Evolutionary conservation across 2,888 invertebrate genomes (phyloP), one percentile per base, ranked within the genome.

Genomic region (Cryptophagus acutangulus): DNA sequence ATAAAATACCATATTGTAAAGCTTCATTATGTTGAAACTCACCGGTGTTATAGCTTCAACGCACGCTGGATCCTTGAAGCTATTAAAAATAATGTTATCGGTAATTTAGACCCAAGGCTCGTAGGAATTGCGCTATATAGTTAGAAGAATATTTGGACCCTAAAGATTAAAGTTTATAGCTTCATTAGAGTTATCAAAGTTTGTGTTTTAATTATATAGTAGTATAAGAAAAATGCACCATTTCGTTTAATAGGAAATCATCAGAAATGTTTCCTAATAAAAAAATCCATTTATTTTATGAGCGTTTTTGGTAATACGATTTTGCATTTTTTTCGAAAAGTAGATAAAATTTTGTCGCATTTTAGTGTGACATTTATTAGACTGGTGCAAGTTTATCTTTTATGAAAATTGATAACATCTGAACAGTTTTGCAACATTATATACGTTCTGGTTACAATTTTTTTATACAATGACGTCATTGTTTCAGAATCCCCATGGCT

Each of bases 11-110:
- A 20, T 20, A 20, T 20, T 20, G 24, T n/a, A 8, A n/a, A 20
- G 24, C 24, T n/a, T 20, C 24, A 20, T 20, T 20, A 20, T 20
- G 24, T 20, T 20, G 24, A 20, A 20, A 6, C 24, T 6, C 24
- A 20, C n/a, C 24, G 24, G 24, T 20, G 24, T 20, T 20, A 20
- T 20, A 20, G 24, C 24, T 20, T n/a, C 24, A 20, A 20, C 24
- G 24, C 24, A 20, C 24, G 24, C 24, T 20, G 24, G 24, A 20
- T 20, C 6, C 24, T n/a, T 20, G 24, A 20, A 8, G 24, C 24
- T 20, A 20, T 20, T 20, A 20, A 20, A 20, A 20, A 6, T 20
- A 20, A 20, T 20, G 24, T 20, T 20, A 20, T 20, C 24, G 24
- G 24, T 20, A 20, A 20, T 20, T 20, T 20, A 6, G 24, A 6